Conservation (phyloP, 2,113 vertebrate genomes). For the human region GRCh38 chr2:47323501-47324000, state of each 20-base stretch:
- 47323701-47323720: neutral
- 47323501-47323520: neutral
- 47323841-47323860: neutral
- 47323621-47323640: neutral
- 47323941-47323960: neutral
- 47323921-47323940: neutral
- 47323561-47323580: too few relatives aligned
- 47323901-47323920: neutral
- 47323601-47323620: neutral
- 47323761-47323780: neutral
- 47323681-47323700: neutral
- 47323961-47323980: neutral
- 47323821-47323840: neutral
- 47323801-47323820: neutral
- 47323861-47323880: neutral
- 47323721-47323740: neutral
- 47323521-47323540: neutral
- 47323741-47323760: neutral
- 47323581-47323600: neutral
- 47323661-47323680: rapidly evolving
- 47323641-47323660: neutral
- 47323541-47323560: neutral
- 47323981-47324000: neutral
- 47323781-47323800: neutral
- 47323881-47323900: neutral